Conservation (phyloP, 2,888 invertebrate genomes). For the Stratiomys singularior region DNA sequence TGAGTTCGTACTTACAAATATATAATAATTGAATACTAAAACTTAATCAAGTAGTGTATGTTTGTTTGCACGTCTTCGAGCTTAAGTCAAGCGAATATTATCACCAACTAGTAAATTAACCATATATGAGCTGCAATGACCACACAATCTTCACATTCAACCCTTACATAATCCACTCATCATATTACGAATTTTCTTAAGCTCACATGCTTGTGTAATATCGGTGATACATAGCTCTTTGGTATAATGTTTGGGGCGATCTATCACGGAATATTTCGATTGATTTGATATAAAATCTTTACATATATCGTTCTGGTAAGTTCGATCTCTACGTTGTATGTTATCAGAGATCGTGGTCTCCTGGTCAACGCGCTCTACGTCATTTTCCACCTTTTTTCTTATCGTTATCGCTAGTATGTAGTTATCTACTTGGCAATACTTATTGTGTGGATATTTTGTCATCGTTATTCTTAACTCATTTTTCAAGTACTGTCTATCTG, state of each 20-base stretch:
- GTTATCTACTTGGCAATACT: constrained; percentile 37
- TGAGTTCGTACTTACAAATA: no score
- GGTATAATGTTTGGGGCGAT: no score
- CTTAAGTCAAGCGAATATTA: background rate
- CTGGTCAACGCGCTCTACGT: constrained; percentile 20
- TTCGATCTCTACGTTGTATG: background rate
- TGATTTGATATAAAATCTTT: no score
- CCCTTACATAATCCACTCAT: background rate
- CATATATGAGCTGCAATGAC: background rate
- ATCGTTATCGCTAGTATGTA: constrained; percentile 33
- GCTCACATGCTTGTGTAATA: constrained; percentile 9
- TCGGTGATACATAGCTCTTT: background rate
- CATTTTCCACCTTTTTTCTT: constrained; percentile 3
- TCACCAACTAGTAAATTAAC: constrained; percentile 3
- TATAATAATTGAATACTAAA: no score
- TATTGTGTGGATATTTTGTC: constrained; percentile 20
- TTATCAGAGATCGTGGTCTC: background rate
- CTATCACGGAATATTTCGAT: background rate
- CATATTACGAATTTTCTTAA: background rate
- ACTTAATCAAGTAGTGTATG: no score
- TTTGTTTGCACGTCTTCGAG: background rate
- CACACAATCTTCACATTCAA: background rate
- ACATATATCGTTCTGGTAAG: background rate
- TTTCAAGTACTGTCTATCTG: background rate
- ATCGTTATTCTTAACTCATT: constrained; percentile 43